These are phyloP conservation scores for Enteromius viviparus DNA, from an alignment of 2,797 vertebrate species.

Conservation along the genomic window DNA sequence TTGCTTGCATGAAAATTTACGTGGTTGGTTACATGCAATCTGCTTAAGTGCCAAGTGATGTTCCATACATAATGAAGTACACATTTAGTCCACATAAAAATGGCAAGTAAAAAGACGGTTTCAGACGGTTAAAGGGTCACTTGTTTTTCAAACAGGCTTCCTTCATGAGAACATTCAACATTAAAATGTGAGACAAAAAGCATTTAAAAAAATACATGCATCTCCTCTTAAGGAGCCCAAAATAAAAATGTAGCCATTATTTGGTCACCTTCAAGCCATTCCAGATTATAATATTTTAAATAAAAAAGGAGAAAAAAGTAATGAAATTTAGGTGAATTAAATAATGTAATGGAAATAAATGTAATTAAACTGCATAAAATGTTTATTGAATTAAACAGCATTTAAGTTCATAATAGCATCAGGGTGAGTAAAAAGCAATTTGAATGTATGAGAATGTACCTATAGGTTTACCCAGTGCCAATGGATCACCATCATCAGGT, in stretches of 20 bases:
- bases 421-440: neutral
- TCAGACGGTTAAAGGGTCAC: neutral
- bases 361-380: neutral
- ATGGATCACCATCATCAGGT: neutral
- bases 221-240: neutral
- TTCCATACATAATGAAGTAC: constrained; percentile 24
- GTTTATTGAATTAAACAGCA: neutral
- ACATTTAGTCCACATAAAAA: neutral
- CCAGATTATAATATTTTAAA: neutral
- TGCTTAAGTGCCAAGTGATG: neutral
- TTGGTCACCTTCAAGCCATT: neutral
- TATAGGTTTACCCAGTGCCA: neutral
- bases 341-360: neutral
- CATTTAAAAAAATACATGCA: neutral
- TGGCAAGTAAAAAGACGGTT: neutral
- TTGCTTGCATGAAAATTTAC: constrained; percentile 49
- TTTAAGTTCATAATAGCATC: neutral
- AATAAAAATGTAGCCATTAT: neutral
- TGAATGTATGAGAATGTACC: neutral
- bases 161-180: neutral
- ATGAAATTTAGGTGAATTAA: neutral
- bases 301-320: neutral
- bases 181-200: neutral
- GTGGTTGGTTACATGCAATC: constrained; percentile 17
- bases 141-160: neutral